phyloP scores from a whole-genome alignment of 2,888 invertebrate genomes.

The Cerastis rubricosa region DNA sequence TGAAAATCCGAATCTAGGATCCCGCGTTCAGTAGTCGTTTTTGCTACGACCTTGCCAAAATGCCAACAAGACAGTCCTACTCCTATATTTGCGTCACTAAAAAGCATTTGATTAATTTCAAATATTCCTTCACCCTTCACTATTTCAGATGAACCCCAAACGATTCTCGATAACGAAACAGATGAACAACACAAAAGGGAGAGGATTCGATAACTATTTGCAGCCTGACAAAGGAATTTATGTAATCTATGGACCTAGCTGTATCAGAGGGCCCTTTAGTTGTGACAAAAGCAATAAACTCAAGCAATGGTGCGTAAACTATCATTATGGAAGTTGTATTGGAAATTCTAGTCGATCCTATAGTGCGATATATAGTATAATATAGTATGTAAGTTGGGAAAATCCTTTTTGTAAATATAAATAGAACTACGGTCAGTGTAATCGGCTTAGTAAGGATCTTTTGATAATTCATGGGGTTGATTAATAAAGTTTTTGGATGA shows the following conservation, averaged over 20 bases:
- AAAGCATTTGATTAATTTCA: background rate
- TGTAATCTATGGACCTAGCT: slow-evolving; percentile 34
- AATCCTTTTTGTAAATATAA: slow-evolving; percentile 28
- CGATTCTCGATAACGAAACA: slow-evolving; percentile 14
- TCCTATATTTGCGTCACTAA: background rate
- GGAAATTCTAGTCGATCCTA: slow-evolving; percentile 19
- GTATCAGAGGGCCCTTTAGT: slow-evolving; percentile 41
- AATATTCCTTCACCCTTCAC: background rate
- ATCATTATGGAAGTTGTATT: slow-evolving; percentile 48
- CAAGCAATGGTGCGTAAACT: slow-evolving; percentile 44
- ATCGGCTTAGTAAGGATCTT: slow-evolving; percentile 30
- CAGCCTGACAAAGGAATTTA: slow-evolving; percentile 37
- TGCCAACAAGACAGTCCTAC: background rate
- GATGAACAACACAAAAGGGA: slow-evolving; percentile 29
- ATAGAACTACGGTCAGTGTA: slow-evolving; percentile 6
- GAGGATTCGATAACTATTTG: slow-evolving; percentile 42
- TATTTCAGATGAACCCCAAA: slow-evolving; percentile 18
- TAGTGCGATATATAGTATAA: background rate
- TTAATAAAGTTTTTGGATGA: background rate
- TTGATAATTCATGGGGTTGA: background rate
- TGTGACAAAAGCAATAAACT: slow-evolving; percentile 58
- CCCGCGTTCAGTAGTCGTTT: background rate
- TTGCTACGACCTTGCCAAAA: too few species aligned
- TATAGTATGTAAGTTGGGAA: slow-evolving; percentile 6
- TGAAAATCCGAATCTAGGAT: background rate